Conservation (phyloP, 2,113 vertebrate genomes). For the Ptychochromis oligacanthus region DNA sequence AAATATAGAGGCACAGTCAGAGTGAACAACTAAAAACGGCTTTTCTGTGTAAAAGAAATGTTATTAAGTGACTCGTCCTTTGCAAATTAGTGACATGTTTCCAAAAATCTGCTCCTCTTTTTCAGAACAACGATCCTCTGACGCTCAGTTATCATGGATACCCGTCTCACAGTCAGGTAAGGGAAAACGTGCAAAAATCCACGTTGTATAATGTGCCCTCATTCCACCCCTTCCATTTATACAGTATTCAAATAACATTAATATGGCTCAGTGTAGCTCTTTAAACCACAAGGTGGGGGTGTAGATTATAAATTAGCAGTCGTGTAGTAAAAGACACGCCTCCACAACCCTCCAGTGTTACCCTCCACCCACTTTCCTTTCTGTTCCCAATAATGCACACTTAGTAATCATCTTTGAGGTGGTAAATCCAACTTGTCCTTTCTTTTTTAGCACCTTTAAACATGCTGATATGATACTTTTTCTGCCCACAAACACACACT, state of each 20-base stretch:
- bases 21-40: neutral
- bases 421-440: conserved; percentile 6
- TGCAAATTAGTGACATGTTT: conserved; percentile 13
- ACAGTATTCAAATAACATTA: conserved; percentile 21
- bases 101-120: conserved; percentile 55
- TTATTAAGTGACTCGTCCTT: neutral
- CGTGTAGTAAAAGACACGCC: conserved; percentile 51
- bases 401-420: conserved; percentile 24
- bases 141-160: conserved; percentile 81
- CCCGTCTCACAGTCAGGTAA: conserved; percentile 80
- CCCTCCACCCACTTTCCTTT: conserved; percentile 37
- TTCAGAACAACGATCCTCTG: conserved; percentile 81
- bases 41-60: conserved; percentile 8
- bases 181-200: conserved; percentile 17
- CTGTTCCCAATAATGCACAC: neutral
- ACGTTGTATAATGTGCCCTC: conserved; percentile 6
- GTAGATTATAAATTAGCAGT: conserved; percentile 65
- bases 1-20: neutral
- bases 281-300: conserved; percentile 69
- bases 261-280: conserved; percentile 33
- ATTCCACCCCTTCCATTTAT: neutral
- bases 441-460: conserved; percentile 19
- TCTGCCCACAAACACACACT: conserved; percentile 12
- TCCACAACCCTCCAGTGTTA: conserved; percentile 30
- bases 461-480: neutral